A percentile compares a stretch with the other conserved stretches of the same genome.
These are phyloP conservation scores for Anorthoa munda DNA, from an alignment of 2,888 invertebrate genomes.

Conservation along the genomic window DNA sequence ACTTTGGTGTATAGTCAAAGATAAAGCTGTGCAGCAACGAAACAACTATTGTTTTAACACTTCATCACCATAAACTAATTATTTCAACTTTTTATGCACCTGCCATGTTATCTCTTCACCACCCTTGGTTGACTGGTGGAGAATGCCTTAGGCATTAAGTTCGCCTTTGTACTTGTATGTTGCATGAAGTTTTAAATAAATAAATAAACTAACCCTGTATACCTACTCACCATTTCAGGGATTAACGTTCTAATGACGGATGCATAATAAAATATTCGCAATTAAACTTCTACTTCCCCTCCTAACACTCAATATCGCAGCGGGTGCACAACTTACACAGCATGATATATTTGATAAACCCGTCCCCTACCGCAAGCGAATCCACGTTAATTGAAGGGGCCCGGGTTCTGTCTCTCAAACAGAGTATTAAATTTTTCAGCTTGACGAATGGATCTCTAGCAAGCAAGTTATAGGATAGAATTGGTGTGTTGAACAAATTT, in stretches of 20 bases:
- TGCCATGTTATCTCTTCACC: too few relatives aligned
- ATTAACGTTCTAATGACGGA: neutral
- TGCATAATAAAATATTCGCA: neutral
- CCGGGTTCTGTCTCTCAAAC: slow-evolving; percentile 22
- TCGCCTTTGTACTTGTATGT: too few relatives aligned
- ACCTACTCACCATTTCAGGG: neutral
- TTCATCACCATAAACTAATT: neutral
- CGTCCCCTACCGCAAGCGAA: slow-evolving; percentile 34
- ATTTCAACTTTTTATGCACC: too few relatives aligned
- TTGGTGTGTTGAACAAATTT: too few relatives aligned
- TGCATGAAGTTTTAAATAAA: too few relatives aligned
- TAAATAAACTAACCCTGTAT: neutral
- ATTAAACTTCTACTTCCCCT: neutral
- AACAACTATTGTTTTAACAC: neutral
- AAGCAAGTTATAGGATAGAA: too few relatives aligned
- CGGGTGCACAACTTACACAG: slow-evolving; percentile 21
- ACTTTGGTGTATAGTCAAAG: neutral
- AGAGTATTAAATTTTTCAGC: slow-evolving; percentile 41
- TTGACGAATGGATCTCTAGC: slow-evolving; percentile 4
- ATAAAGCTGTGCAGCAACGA: neutral
- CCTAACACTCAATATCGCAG: neutral
- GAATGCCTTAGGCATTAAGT: too few relatives aligned
- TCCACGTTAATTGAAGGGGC: slow-evolving; percentile 52
- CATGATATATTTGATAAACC: slow-evolving; percentile 49
- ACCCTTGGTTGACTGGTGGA: too few relatives aligned